A percentile compares a stretch with the other conserved stretches of the same genome.
Conservation (phyloP, 2,888 invertebrate species). For the Linnaemya tessellans region DNA sequence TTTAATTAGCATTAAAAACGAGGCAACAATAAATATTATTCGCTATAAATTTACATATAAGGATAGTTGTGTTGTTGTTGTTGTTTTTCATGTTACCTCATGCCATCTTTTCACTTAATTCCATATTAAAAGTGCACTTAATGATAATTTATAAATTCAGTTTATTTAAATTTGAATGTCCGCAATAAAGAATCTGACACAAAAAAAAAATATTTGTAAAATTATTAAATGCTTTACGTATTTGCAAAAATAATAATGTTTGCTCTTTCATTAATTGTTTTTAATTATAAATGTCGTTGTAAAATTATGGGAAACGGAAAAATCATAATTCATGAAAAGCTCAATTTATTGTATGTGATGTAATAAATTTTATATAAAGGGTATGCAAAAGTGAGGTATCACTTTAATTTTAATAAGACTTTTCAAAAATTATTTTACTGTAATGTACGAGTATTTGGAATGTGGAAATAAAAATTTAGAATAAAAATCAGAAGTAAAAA, state of each 20-base stretch:
- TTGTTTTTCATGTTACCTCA: background rate
- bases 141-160: constrained; percentile 14
- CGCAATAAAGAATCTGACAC: too few relatives aligned
- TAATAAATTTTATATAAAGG: constrained; percentile 8
- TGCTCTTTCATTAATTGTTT: constrained; percentile 57
- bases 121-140: constrained; percentile 9
- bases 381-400: too few relatives aligned
- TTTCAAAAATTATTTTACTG: too few relatives aligned
- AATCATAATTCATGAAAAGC: constrained; percentile 37
- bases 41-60: constrained; percentile 49
- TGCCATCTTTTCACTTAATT: background rate
- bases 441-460: too few relatives aligned
- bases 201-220: background rate
- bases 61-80: constrained; percentile 31
- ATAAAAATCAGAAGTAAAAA: too few relatives aligned
- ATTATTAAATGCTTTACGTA: background rate
- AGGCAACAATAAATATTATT: constrained; percentile 41
- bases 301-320: constrained; percentile 10
- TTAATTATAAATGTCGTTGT: constrained; percentile 47
- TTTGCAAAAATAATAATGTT: constrained; percentile 29
- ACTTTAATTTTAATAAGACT: too few relatives aligned
- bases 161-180: constrained; percentile 24
- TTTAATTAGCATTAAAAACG: constrained; percentile 35
- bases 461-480: too few relatives aligned
- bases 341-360: constrained; percentile 35